Base-by-base conservation (phyloP, 1,140 invertebrate species). In the Adelges cooleyi region DNA sequence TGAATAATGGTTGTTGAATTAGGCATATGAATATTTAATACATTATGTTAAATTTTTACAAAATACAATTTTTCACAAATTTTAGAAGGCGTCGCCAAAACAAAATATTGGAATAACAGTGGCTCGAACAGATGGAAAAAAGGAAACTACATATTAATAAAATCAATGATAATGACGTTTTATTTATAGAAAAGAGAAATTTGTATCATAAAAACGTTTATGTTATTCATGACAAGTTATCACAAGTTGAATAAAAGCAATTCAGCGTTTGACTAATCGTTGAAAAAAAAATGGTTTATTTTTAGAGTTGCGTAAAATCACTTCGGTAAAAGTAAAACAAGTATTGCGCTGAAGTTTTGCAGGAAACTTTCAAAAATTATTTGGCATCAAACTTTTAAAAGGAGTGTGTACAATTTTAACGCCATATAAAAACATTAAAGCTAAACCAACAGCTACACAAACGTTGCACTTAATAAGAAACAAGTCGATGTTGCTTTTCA, bases 301-400 rank as follows among this genome's bases (percentile, higher is more conserved):
- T 50, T 50, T 50, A n/a, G 27, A 50, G 48, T 27, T 25, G 9
- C 22, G 27, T 27, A n/a, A 50, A 25, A 50, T 27, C 17, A 25
- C 23, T 50, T n/a, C 48, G 27, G 48, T n/a, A n/a, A n/a, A n/a
- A n/a, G n/a, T n/a, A n/a, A n/a, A n/a, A n/a, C n/a, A n/a, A n/a
- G n/a, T n/a, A n/a, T n/a, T n/a, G 6, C 17, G 2, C 4, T 49
- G 18, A n/a, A 3, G 9, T 49, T 13, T 25, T 49, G 22, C 11
- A 49, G 22, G n/a, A 49, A 49, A 49, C 46, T 49, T 49, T n/a
- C 48, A 13, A 22, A 50, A 49, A 49, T 49, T 18, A 49, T 49
- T 25, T 49, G 25, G 20, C 46, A 23, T 3, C 20, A 49, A 5
- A 8, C 27, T 50, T 50, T 50, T 2, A n/a, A 13, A 27, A 50